A percentile compares a stretch with the other conserved stretches of the same genome.
These are phyloP conservation scores for Phycodurus eques DNA, from an alignment of 2,113 vertebrate genomes.

Conservation along the genomic window DNA sequence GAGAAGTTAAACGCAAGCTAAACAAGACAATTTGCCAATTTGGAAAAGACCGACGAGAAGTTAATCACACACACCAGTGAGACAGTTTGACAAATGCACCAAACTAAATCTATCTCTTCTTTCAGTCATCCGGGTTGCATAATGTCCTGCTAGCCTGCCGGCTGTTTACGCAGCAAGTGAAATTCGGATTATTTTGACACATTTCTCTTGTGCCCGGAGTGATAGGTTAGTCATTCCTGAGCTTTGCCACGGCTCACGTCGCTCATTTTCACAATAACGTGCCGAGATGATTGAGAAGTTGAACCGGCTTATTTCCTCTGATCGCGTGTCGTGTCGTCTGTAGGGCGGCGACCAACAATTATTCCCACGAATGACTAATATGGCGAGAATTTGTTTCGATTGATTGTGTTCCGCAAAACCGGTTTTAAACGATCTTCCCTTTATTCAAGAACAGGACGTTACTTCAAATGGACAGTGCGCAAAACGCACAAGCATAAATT, in stretches of 20 bases:
- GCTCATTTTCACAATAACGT: conserved; percentile 28
- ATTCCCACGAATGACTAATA: too few relatives aligned
- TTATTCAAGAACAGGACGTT: too few relatives aligned
- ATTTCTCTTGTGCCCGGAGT: conserved; percentile 43
- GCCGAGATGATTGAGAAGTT: conserved; percentile 16
- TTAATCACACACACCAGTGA: conserved; percentile 42
- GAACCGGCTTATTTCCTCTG: conserved; percentile 9
- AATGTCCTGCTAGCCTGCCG: conserved; percentile 38
- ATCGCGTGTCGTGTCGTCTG: neutral
- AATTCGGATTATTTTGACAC: conserved; percentile 57
- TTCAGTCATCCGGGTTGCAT: conserved; percentile 45
- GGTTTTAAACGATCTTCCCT: too few relatives aligned
- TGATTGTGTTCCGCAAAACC: too few relatives aligned
- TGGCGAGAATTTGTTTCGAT: too few relatives aligned
- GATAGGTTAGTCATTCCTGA: conserved; percentile 41
- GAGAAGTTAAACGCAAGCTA: conserved; percentile 21
- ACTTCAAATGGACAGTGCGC: too few relatives aligned
- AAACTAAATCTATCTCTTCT: conserved; percentile 43
- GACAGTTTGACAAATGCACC: conserved; percentile 40
- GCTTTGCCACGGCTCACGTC: conserved; percentile 33
- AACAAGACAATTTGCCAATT: conserved; percentile 23
- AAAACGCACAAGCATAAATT: too few relatives aligned
- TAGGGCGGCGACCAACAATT: too few relatives aligned
- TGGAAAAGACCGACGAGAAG: conserved; percentile 23
- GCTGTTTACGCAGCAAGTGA: conserved; percentile 47